Conservation (phyloP, 1,140 invertebrate species). For the Leptinotarsa defecta region DNA sequence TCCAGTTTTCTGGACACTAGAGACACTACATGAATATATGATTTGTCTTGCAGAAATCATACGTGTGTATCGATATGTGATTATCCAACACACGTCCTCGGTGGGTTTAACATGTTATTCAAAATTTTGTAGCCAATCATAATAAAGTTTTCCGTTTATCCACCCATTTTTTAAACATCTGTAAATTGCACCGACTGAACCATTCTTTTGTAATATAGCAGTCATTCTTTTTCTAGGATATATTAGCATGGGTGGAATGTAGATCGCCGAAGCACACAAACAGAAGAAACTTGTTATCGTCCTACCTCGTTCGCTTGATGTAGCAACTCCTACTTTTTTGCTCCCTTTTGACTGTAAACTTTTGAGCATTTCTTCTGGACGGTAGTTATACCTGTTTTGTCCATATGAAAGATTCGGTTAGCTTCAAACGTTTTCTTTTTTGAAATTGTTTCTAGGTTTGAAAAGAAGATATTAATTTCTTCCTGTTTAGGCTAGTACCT, state of each 20-base stretch:
- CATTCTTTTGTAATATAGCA: no score
- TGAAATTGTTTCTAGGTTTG: neutral
- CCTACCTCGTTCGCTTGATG: slow-evolving; percentile 54
- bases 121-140: slow-evolving; percentile 9
- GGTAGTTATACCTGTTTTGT: neutral
- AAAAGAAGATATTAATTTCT: neutral
- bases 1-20: no score
- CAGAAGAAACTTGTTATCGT: slow-evolving; percentile 49
- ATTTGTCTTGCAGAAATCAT: neutral
- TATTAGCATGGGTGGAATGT: neutral
- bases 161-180: neutral
- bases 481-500: neutral
- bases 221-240: slow-evolving; percentile 11
- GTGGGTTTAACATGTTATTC: neutral
- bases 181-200: neutral
- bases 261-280: slow-evolving; percentile 42
- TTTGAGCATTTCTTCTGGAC: slow-evolving; percentile 19
- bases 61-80: neutral
- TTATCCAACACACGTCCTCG: neutral
- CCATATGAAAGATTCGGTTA: neutral
- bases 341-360: slow-evolving; percentile 37
- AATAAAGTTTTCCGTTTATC: neutral
- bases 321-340: no score
- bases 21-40: no score
- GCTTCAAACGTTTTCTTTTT: neutral